Evolutionary conservation across 2,888 invertebrate genomes (phyloP), one percentile per base, ranked within the genome.

Genomic region (Sesia apiformis): DNA sequence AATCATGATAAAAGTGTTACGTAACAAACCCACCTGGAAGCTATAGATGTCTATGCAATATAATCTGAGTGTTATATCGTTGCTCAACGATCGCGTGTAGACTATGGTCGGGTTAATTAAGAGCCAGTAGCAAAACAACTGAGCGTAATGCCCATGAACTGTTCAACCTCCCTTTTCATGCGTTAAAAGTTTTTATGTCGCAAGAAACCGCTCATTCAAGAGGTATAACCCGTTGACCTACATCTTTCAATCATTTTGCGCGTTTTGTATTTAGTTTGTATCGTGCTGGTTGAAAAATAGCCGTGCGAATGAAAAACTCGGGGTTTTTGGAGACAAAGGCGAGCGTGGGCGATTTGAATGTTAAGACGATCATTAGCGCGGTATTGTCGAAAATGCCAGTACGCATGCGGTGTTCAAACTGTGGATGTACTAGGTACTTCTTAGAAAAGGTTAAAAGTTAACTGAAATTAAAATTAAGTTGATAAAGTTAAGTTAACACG

Each of bases 321-420:
- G 64, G 66, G 73, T 81, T 84, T 76, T 77, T 58, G 84, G 83
- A 88, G 85, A 89, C 88, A 88, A 88, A 84, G 79, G 83, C 63
- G 67, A 64, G 73, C 80, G 87, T 84, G 80, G 87, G 85, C 78
- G 82, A 83, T 78, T 76, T 83, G 84, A 87, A 87, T 87, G 87
- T 73, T 86, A 86, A 84, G 81, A 81, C 76, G 74, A 81, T 87
- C 88, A 88, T 89, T 88, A 89, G 85, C 63, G 64, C 51, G 62
- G 81, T 71, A 84, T 89, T 89, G 88, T 82, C 68, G 72, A 68
- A 75, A 81, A 80, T 77, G 79, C 76, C 78, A 74, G 71, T 70
- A 63, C 53, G 55, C 53, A 60, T 52, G 68, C 58, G 83, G 55
- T 72, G 57, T 76, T 81, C 84, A 87, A 88, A 80, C 65, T 72